Conservation (phyloP, 2,888 invertebrate genomes). For the Morpho achilles region DNA sequence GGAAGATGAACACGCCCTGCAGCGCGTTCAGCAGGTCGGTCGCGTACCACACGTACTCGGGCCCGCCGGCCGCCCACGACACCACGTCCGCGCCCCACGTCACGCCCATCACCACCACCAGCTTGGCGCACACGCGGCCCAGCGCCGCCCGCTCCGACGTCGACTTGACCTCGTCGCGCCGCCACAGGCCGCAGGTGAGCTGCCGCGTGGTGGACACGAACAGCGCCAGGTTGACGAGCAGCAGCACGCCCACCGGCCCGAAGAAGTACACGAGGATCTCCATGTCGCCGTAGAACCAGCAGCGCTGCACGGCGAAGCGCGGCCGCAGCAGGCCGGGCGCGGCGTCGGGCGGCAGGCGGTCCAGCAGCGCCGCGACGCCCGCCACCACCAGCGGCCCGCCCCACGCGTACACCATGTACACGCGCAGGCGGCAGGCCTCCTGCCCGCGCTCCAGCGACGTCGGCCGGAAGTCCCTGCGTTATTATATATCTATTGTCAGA, state of each 20-base stretch:
- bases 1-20: slow-evolving; percentile 93
- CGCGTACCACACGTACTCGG: slow-evolving; percentile 89
- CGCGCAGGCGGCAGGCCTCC: slow-evolving; percentile 87
- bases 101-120: slow-evolving; percentile 83
- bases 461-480: slow-evolving; percentile 87
- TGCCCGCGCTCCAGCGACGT: slow-evolving; percentile 91
- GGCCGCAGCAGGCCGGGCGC: slow-evolving; percentile 84
- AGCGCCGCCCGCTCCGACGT: slow-evolving; percentile 85
- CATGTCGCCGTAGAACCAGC: slow-evolving; percentile 92
- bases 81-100: slow-evolving; percentile 86
- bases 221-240: slow-evolving; percentile 87
- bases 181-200: slow-evolving; percentile 92
- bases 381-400: slow-evolving; percentile 89
- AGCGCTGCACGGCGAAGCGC: slow-evolving; percentile 86
- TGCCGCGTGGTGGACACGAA: slow-evolving; percentile 91
- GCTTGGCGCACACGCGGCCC: slow-evolving; percentile 90
- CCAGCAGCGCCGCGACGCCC: slow-evolving; percentile 85
- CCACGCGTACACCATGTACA: slow-evolving; percentile 92
- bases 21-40: slow-evolving; percentile 92
- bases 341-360: slow-evolving; percentile 80
- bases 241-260: slow-evolving; percentile 88
- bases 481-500: no score
- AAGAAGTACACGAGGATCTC: slow-evolving; percentile 92
- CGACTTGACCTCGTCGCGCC: slow-evolving; percentile 92
- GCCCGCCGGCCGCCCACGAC: slow-evolving; percentile 91